These are phyloP conservation scores for Cottoperca gobio DNA, from an alignment of 2,797 vertebrate genomes.

Conservation along the genomic window DNA sequence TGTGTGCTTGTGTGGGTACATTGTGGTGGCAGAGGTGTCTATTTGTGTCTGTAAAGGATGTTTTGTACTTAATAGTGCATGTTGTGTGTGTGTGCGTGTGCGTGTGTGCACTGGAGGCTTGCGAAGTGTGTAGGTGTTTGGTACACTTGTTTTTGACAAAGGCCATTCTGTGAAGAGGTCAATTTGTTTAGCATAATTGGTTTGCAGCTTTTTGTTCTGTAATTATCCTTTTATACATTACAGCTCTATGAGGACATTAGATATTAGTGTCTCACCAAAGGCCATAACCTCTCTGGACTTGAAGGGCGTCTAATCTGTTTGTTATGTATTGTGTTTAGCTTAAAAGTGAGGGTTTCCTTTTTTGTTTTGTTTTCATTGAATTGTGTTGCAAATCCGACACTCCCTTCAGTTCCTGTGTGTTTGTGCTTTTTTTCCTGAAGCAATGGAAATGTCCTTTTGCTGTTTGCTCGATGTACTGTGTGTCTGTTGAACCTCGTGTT, in stretches of 20 bases:
- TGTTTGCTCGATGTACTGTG: constrained; percentile 56
- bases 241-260: constrained; percentile 44
- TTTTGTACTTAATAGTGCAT: constrained; percentile 39
- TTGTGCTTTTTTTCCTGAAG: constrained; percentile 36
- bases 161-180: constrained; percentile 71
- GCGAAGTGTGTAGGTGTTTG: constrained; percentile 45
- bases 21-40: neutral
- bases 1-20: neutral
- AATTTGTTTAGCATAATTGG: constrained; percentile 65
- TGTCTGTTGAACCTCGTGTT: constrained; percentile 62
- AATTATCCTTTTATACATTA: constrained; percentile 56
- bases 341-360: constrained; percentile 34
- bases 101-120: constrained; percentile 22
- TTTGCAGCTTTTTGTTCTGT: constrained; percentile 56
- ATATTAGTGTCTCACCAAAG: constrained; percentile 63
- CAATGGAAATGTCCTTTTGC: constrained; percentile 30
- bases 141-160: constrained; percentile 54
- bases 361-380: constrained; percentile 39
- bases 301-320: constrained; percentile 48
- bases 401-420: constrained; percentile 31
- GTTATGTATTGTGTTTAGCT: constrained; percentile 50
- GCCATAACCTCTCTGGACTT: constrained; percentile 50
- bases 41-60: constrained; percentile 22
- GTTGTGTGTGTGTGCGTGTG: constrained; percentile 12
- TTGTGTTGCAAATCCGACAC: constrained; percentile 46